These are phyloP conservation scores for Emberiza fucata DNA, from an alignment of 2,113 vertebrate species.

Conservation along the genomic window DNA sequence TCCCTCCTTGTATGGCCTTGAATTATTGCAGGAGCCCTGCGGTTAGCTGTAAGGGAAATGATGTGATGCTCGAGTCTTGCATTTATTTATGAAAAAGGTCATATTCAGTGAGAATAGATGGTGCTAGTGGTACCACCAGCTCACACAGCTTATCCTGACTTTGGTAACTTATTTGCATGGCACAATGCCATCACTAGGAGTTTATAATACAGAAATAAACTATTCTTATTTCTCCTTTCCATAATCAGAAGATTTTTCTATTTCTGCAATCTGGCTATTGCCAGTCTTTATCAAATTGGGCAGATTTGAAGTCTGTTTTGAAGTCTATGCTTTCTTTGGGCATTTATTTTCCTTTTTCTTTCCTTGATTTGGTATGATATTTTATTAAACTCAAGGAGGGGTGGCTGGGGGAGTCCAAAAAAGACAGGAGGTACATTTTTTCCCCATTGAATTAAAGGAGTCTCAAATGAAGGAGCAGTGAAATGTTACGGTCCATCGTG, in stretches of 20 bases:
- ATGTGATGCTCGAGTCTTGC: rapidly evolving
- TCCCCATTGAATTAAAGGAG: background rate
- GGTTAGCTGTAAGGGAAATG: background rate
- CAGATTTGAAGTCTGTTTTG: background rate
- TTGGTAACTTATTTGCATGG: background rate
- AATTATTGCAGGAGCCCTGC: background rate
- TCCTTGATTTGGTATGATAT: background rate
- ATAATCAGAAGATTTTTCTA: background rate
- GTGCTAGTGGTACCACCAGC: background rate
- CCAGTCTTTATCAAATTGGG: background rate
- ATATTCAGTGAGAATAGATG: background rate
- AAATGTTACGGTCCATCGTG: background rate
- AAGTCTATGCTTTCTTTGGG: background rate
- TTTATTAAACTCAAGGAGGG: background rate
- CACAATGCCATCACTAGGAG: background rate
- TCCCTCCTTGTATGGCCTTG: background rate
- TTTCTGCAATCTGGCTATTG: background rate
- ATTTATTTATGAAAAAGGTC: background rate
- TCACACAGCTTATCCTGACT: background rate
- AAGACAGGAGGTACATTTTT: rapidly evolving
- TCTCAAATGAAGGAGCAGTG: background rate
- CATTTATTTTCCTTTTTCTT: background rate
- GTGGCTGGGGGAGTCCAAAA: background rate
- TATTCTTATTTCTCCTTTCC: background rate
- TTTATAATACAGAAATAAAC: background rate